Percentiles rank a stretch among this genome's conserved stretches.
Conservation (phyloP, 92 coral and sea anemone genomes). For the Zoanthus sansibaricus region DNA sequence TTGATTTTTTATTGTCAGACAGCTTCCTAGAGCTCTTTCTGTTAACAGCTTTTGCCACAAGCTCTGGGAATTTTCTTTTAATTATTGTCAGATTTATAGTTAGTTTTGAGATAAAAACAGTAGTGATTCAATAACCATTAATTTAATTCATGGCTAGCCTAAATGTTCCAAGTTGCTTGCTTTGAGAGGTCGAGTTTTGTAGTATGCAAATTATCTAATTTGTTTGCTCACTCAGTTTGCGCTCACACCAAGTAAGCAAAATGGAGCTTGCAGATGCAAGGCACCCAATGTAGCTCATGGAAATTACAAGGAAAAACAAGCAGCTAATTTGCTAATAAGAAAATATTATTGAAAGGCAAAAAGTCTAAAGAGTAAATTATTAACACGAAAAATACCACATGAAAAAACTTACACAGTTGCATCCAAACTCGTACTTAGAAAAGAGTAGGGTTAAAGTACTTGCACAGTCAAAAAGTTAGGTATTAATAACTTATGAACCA, state of each 20-base stretch:
- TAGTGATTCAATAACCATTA: too few relatives aligned
- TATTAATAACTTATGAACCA: not conserved
- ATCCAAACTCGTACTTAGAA: not conserved
- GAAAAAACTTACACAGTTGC: not conserved
- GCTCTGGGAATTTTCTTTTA: not conserved
- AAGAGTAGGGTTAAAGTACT: not conserved
- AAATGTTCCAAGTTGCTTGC: too few relatives aligned
- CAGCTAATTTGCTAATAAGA: constrained; percentile 4
- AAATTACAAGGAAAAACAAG: not conserved
- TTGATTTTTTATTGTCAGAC: not conserved
- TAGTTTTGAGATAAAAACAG: too few relatives aligned
- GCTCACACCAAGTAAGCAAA: too few relatives aligned
- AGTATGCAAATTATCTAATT: too few relatives aligned
- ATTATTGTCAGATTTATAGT: not conserved
- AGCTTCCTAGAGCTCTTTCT: not conserved
- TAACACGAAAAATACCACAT: not conserved
- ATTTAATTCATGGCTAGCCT: too few relatives aligned
- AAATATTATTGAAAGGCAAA: constrained; percentile 8
- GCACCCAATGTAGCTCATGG: not conserved
- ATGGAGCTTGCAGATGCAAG: too few relatives aligned
- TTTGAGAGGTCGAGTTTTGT: too few relatives aligned
- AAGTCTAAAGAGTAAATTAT: not conserved
- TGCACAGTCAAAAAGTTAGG: not conserved
- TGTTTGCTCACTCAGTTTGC: too few relatives aligned
- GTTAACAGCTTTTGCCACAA: not conserved